Base-by-base conservation (phyloP, 2,888 invertebrate species). In the Megaustenia siamemsis region DNA sequence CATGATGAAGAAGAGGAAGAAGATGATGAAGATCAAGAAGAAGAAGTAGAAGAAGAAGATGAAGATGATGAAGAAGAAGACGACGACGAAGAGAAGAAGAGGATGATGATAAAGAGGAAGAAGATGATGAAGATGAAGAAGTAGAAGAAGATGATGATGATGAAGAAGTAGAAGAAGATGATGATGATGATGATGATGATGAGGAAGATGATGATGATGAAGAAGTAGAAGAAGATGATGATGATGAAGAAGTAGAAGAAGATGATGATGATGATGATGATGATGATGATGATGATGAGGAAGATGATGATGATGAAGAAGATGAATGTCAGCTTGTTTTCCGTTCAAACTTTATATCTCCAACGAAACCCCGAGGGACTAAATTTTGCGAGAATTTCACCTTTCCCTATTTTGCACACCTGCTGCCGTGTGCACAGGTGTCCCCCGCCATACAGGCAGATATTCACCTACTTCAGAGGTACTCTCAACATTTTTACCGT, bases 171-270 rank as follows among this genome's bases (percentile, higher is more conserved):
- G 24, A n/a, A 60, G 60, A 60, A n/a, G n/a, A n/a, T 5, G 60
- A 60, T 18, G 18, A n/a, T 18, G 60, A 60, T 5, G n/a, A 60
- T 18, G 60, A 60, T 5, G 24, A 60, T 18, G 60, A 60, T 5
- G n/a, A 15, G 5, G 77, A 35, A n/a, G n/a, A 24, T 18, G n/a
- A 60, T 5, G n/a, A n/a, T 24, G 24, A 60, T 5, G n/a, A 3
- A 56, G 28, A 77, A 53, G 32, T 32, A 77, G 77, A 77, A 56
- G 56, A 45, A 56, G 56, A 77, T 28, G 32, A 45, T 32, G 56
- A 77, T 53, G 24, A n/a, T 6, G 32, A 60, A 24, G 24, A n/a
- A 21, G 24, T 18, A 24, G 24, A 60, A 5, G 24, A 60, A 5
- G 24, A 60, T 4, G 18, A 15, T 5, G 35, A 43, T 5, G 35